Conservation (phyloP, 2,797 vertebrate species). For the Molothrus aeneus region DNA sequence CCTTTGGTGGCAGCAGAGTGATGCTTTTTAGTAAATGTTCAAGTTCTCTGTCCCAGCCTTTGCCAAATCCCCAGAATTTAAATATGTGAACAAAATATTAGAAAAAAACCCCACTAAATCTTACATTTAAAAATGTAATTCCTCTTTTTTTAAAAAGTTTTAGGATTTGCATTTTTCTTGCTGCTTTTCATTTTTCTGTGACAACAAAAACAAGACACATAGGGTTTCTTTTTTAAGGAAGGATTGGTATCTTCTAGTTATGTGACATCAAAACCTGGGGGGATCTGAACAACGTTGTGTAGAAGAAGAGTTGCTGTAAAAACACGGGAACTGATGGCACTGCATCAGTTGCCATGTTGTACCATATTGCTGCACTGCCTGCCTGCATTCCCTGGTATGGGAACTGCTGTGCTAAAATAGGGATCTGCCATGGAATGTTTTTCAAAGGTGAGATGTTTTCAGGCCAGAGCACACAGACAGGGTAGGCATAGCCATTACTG, state of each 20-base stretch:
- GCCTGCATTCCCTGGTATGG: background rate
- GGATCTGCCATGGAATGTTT: background rate
- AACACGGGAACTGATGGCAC: background rate
- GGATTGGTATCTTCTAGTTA: background rate
- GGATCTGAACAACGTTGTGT: background rate
- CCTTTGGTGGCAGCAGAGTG: background rate
- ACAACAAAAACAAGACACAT: accelerated
- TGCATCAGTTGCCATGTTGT: background rate
- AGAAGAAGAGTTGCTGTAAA: background rate
- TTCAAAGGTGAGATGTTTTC: background rate
- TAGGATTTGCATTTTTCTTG: background rate
- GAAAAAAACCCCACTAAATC: accelerated
- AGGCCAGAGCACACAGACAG: background rate
- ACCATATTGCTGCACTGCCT: background rate
- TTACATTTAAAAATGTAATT: background rate
- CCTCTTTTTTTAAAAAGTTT: background rate
- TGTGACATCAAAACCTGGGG: background rate
- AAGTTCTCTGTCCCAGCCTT: background rate
- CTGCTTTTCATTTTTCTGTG: background rate
- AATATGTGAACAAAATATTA: background rate
- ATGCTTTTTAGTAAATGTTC: background rate
- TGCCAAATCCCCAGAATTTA: background rate
- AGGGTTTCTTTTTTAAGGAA: background rate
- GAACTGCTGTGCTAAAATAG: background rate
- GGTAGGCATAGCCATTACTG: background rate